Conservation (phyloP, 2,888 invertebrate genomes). For the Heteromurus nitidus region DNA sequence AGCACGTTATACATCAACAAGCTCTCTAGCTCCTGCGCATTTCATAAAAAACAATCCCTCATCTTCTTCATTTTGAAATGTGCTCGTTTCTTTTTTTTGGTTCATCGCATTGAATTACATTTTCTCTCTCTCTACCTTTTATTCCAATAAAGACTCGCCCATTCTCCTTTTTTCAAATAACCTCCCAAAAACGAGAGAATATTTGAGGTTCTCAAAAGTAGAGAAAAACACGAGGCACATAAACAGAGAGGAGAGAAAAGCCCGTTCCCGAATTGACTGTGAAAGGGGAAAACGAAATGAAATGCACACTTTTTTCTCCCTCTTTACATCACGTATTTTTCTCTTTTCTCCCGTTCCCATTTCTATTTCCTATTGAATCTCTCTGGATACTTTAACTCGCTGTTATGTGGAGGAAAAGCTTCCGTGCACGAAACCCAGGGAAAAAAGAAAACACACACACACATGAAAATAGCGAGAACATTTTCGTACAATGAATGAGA, state of each 20-base stretch:
- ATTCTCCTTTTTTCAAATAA: constrained; percentile 8
- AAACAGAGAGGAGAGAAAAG: constrained; percentile 24
- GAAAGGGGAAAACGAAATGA: constrained; percentile 32
- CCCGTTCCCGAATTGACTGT: constrained; percentile 45
- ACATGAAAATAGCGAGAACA: not conserved
- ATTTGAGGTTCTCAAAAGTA: constrained; percentile 28
- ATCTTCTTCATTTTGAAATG: constrained; percentile 16
- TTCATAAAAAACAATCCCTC: too few species aligned
- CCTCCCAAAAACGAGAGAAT: too few species aligned
- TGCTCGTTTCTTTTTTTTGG: constrained; percentile 32
- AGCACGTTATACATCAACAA: too few species aligned
- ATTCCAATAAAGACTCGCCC: constrained; percentile 54
- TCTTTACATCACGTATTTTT: constrained; percentile 39
- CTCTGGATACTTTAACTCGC: constrained; percentile 15
- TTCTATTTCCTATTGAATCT: constrained; percentile 38
- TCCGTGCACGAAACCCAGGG: constrained; percentile 2
- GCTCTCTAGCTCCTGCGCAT: too few species aligned
- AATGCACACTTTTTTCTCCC: constrained; percentile 37
- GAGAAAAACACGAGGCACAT: constrained; percentile 23
- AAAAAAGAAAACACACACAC: constrained; percentile 3
- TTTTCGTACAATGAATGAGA: too few species aligned
- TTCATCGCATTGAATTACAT: constrained; percentile 59
- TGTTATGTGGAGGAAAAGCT: too few species aligned
- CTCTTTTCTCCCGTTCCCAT: constrained; percentile 23
- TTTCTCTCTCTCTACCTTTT: constrained; percentile 36